These are phyloP conservation scores for Hoplias malabaricus DNA, from an alignment of 2,113 vertebrate genomes.

Conservation along the genomic window DNA sequence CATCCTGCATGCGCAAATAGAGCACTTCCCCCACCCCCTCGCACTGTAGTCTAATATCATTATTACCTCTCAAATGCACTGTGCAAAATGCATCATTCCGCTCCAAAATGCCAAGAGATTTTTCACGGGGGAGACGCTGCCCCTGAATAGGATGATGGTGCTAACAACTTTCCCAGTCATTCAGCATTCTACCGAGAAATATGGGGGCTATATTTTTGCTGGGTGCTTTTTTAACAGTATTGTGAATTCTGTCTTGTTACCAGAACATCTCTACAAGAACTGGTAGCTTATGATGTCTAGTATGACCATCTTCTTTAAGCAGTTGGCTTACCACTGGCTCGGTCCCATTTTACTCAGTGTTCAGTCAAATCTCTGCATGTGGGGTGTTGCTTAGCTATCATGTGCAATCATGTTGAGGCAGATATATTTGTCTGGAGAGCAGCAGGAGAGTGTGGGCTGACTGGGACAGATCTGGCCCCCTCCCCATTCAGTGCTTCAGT, in stretches of 20 bases:
- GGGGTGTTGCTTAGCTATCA: slow-evolving; percentile 45
- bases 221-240: not conserved
- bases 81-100: slow-evolving; percentile 75
- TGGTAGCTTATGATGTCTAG: not conserved
- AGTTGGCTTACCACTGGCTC: not conserved
- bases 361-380: slow-evolving; percentile 5
- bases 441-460: slow-evolving; percentile 48
- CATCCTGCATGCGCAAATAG: slow-evolving; percentile 81
- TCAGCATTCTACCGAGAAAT: slow-evolving; percentile 18
- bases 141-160: slow-evolving; percentile 69
- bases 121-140: slow-evolving; percentile 63
- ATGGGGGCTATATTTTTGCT: not conserved
- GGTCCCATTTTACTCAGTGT: not conserved
- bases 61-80: slow-evolving; percentile 83
- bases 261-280: not conserved
- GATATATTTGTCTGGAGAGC: slow-evolving; percentile 59
- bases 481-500: slow-evolving; percentile 43
- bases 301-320: not conserved
- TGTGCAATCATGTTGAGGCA: slow-evolving; percentile 57
- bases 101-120: slow-evolving; percentile 70
- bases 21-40: slow-evolving; percentile 61
- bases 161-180: slow-evolving; percentile 57
- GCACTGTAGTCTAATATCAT: slow-evolving; percentile 83
- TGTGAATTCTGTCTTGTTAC: not conserved
- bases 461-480: slow-evolving; percentile 44